phyloP scores from a whole-genome alignment of 37 sponge, comb jelly and placozoan genomes.

The Dysidea cf. avara region DNA sequence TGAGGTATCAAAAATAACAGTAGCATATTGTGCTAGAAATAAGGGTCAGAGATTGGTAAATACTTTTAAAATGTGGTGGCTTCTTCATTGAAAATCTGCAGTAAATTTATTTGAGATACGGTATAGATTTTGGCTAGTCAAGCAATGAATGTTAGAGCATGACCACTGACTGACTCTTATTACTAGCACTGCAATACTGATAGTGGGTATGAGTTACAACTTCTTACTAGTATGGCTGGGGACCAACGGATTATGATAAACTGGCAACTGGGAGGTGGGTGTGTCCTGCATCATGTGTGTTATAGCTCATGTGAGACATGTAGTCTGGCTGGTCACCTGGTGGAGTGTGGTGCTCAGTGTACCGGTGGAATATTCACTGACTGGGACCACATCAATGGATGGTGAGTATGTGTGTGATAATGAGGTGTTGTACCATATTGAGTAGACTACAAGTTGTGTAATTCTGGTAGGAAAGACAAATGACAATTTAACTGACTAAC shows the following conservation, averaged over 20 bases:
- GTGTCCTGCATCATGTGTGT: not conserved
- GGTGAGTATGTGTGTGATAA: conserved; percentile 48
- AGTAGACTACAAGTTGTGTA: too few species aligned
- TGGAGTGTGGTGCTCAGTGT: conserved; percentile 98
- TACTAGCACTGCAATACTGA: not conserved
- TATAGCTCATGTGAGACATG: not conserved
- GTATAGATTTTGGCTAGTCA: too few species aligned
- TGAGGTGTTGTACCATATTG: too few species aligned
- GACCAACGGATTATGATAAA: conserved; percentile 51
- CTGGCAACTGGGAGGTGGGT: conserved; percentile 92
- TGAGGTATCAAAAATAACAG: conserved; percentile 47
- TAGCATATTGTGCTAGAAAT: not conserved
- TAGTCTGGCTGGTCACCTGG: conserved; percentile 94
- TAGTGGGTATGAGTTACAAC: not conserved
- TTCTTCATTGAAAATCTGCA: too few species aligned
- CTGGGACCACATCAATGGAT: conserved; percentile 86
- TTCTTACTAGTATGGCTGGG: conserved; percentile 79
- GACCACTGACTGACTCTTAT: not conserved
- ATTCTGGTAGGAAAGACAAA: too few species aligned
- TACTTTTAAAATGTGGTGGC: not conserved
- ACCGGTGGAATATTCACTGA: conserved; percentile 99
- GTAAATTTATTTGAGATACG: not conserved
- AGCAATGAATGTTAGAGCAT: too few species aligned
- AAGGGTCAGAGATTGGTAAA: not conserved
- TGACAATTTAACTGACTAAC: too few species aligned